phyloP scores from a whole-genome alignment of 35 echinoderm and acorn worm species.

The Apostichopus japonicus region DNA sequence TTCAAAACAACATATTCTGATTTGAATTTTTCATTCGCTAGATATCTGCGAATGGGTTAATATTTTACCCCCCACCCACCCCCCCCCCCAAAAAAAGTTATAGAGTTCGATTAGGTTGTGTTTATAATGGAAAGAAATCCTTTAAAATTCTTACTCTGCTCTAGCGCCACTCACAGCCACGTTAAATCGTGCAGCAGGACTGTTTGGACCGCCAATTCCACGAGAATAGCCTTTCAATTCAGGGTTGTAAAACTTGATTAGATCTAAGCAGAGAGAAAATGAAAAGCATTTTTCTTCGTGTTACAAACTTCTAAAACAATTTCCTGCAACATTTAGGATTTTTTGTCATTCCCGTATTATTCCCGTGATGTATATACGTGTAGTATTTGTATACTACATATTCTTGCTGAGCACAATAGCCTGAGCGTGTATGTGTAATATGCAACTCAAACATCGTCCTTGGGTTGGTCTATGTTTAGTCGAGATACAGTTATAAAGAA shows the following conservation, averaged over 20 bases:
- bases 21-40: too few relatives aligned
- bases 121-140: neutral
- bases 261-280: slow-evolving; percentile 52
- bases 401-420: neutral
- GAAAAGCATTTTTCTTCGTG: neutral
- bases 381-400: neutral
- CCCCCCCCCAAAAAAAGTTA: too few relatives aligned
- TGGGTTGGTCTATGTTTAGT: neutral
- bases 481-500: neutral
- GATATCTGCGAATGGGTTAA: too few relatives aligned
- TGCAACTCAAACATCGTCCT: neutral
- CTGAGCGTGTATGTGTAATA: neutral
- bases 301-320: neutral
- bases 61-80: too few relatives aligned
- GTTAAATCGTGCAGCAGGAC: slow-evolving; percentile 40
- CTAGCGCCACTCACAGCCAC: slow-evolving; percentile 48
- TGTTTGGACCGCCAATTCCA: slow-evolving; percentile 50
- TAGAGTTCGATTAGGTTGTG: too few relatives aligned
- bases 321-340: neutral
- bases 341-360: neutral
- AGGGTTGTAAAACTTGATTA: slow-evolving; percentile 71
- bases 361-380: neutral
- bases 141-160: slow-evolving; percentile 44
- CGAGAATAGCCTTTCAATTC: slow-evolving; percentile 64
- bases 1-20: too few relatives aligned